Conservation (phyloP, 2,888 invertebrate species). For the Tolmerus cingulatus region DNA sequence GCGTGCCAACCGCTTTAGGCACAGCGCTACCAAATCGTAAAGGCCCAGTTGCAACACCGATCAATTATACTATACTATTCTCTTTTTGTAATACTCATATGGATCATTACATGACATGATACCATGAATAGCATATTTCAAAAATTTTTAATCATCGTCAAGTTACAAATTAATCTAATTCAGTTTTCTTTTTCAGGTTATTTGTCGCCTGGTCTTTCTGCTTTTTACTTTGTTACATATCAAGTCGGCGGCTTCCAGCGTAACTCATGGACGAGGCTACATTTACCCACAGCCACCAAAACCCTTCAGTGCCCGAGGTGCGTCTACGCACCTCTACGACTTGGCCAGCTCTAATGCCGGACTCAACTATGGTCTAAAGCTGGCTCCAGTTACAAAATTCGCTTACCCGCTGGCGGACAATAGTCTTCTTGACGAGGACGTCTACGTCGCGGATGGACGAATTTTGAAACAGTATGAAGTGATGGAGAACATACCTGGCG, state of each 20-base stretch:
- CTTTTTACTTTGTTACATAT: conserved; percentile 17
- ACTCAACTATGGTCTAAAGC: not conserved
- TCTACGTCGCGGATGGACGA: conserved; percentile 58
- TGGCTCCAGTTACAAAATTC: not conserved
- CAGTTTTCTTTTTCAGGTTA: conserved; percentile 13
- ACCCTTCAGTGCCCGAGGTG: not conserved
- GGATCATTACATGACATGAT: not conserved
- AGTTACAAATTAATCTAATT: not conserved
- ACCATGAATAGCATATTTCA: not conserved
- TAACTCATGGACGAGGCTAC: conserved; percentile 10
- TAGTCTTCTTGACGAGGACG: conserved; percentile 49
- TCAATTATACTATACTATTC: not conserved
- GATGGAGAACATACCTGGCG: conserved; percentile 60
- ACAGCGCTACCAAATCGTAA: not conserved
- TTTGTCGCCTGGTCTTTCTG: not conserved
- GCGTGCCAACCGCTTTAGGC: not conserved
- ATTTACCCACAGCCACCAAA: conserved; percentile 15
- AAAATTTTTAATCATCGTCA: not conserved
- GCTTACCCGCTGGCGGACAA: conserved; percentile 6
- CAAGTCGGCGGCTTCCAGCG: not conserved
- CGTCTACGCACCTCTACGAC: not conserved
- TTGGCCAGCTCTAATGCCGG: not conserved
- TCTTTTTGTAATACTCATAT: not conserved
- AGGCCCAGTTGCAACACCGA: not conserved
- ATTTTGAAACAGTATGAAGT: conserved; percentile 62